A percentile compares a stretch with the other conserved stretches of the same genome.
These are phyloP conservation scores for Carterocephalus palaemon DNA, from an alignment of 2,888 invertebrate genomes.

Conservation along the genomic window DNA sequence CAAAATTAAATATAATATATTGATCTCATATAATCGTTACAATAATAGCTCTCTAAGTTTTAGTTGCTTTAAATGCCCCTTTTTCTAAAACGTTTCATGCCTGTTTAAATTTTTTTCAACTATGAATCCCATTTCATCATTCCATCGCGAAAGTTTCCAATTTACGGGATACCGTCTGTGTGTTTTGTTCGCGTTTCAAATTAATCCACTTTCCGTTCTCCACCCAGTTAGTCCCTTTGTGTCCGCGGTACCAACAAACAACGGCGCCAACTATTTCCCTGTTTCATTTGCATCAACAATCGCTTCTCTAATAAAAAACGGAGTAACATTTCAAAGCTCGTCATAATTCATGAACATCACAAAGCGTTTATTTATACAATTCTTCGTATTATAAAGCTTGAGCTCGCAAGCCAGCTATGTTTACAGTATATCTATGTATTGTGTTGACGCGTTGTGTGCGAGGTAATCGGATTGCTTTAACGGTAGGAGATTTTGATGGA, in stretches of 20 bases:
- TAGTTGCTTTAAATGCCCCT: conserved; percentile 7
- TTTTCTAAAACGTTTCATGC: conserved; percentile 1
- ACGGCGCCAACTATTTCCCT: conserved; percentile 22
- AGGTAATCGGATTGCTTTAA: too few relatives aligned
- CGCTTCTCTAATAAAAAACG: conserved; percentile 18
- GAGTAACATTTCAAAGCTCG: conserved; percentile 21
- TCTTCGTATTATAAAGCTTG: background rate
- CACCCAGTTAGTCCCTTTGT: conserved; percentile 21
- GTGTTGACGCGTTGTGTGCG: too few relatives aligned
- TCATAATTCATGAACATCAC: conserved; percentile 19
- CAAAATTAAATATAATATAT: too few relatives aligned
- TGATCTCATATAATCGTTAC: too few relatives aligned
- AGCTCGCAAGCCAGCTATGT: too few relatives aligned
- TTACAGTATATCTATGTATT: too few relatives aligned
- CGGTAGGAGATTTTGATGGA: too few relatives aligned
- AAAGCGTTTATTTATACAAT: conserved; percentile 13
- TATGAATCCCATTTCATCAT: conserved; percentile 4
- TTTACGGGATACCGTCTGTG: conserved; percentile 12
- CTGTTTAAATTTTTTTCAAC: conserved; percentile 2
- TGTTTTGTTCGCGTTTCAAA: conserved; percentile 22
- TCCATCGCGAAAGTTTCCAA: conserved; percentile 8
- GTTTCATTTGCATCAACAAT: conserved; percentile 26
- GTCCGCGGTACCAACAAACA: conserved; percentile 18
- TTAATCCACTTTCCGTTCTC: conserved; percentile 23
- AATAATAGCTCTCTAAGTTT: too few relatives aligned